Conservation (phyloP, 2,113 vertebrate species). For the Prochilodus magdalenae region DNA sequence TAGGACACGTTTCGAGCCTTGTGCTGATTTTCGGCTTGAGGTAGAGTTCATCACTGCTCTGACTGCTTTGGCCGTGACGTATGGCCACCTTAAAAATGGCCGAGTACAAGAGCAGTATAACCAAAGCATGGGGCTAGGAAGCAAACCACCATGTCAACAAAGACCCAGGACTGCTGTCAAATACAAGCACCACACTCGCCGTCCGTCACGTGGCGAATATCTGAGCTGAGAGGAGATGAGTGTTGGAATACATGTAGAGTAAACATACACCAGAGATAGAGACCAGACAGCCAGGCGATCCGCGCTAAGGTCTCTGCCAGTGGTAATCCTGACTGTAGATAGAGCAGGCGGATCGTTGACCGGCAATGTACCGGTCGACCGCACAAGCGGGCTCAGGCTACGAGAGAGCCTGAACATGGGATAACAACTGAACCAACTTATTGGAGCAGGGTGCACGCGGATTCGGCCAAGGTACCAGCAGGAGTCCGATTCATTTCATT, state of each 20-base stretch:
- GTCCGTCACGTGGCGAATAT: constrained; percentile 16
- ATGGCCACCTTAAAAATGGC: constrained; percentile 26
- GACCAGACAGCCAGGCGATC: constrained; percentile 64
- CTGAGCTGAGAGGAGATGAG: background rate
- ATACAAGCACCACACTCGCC: constrained; percentile 28
- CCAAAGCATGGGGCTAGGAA: background rate
- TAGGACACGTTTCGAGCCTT: too few relatives aligned
- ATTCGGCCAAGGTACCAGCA: constrained; percentile 68
- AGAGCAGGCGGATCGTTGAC: background rate
- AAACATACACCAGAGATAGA: constrained; percentile 53
- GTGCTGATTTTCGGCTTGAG: background rate
- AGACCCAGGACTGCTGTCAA: background rate
- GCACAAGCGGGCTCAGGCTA: constrained; percentile 64
- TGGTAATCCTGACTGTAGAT: constrained; percentile 48
- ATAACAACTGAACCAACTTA: constrained; percentile 56
- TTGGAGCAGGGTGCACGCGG: constrained; percentile 59
- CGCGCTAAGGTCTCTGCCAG: constrained; percentile 19
- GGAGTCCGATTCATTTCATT: constrained; percentile 44
- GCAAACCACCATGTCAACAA: background rate
- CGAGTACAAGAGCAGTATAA: constrained; percentile 23
- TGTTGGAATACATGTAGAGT: background rate
- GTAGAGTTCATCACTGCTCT: background rate
- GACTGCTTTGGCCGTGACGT: constrained; percentile 14
- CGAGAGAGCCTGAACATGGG: constrained; percentile 60
- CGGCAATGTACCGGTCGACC: constrained; percentile 65